Percentiles rank a stretch among this genome's conserved stretches.
Conservation (phyloP, 2,797 vertebrate genomes). For the Poeciliopsis turneri region DNA sequence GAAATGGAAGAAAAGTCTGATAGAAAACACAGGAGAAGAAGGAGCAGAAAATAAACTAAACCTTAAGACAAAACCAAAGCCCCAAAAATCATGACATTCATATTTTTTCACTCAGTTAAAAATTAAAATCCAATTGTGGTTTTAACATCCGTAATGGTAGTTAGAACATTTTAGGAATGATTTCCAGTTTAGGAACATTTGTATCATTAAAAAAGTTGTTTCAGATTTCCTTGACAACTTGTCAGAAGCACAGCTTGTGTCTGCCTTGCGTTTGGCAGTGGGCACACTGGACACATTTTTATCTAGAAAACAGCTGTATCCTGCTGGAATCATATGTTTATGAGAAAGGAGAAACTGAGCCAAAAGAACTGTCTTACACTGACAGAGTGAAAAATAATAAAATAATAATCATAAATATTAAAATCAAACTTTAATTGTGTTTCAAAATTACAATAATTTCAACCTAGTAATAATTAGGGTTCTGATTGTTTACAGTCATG, state of each 20-base stretch:
- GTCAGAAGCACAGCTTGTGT: not conserved
- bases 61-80: not conserved
- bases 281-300: not conserved
- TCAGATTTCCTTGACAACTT: not conserved
- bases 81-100: not conserved
- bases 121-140: not conserved
- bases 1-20: not conserved
- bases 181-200: not conserved
- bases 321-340: not conserved
- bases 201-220: not conserved
- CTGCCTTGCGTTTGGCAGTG: not conserved
- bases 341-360: not conserved
- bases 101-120: not conserved
- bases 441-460: not conserved
- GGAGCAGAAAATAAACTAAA: not conserved
- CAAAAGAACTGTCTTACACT: not conserved
- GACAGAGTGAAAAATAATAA: not conserved
- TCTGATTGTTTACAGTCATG: not conserved
- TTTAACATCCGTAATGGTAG: not conserved
- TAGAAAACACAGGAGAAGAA: not conserved
- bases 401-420: not conserved
- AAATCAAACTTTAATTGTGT: not conserved
- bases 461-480: not conserved
- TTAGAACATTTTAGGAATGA: not conserved
- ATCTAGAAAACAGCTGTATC: slow-evolving; percentile 4